Conservation (phyloP, 2,113 vertebrate species). For the Apistogramma diplotaenia region DNA sequence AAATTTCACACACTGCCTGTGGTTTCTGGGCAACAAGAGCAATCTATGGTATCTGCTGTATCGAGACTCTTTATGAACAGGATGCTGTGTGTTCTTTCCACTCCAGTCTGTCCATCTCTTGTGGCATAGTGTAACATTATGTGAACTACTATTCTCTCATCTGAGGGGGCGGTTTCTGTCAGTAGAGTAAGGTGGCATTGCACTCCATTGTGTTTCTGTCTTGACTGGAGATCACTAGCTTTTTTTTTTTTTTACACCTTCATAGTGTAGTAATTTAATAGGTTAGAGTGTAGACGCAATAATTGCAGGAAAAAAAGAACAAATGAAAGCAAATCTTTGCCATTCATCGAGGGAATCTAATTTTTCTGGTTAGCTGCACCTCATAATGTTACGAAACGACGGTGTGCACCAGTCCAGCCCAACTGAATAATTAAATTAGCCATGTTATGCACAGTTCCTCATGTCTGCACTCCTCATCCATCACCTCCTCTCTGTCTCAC, state of each 20-base stretch:
- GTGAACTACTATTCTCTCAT: conserved; percentile 8
- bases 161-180: conserved; percentile 22
- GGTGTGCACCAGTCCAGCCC: conserved; percentile 22
- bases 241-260: not conserved
- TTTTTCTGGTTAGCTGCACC: conserved; percentile 10
- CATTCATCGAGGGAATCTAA: conserved; percentile 2
- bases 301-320: not conserved
- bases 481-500: not conserved
- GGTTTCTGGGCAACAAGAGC: conserved; percentile 29
- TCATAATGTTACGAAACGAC: not conserved
- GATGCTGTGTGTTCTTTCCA: not conserved
- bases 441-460: conserved; percentile 36
- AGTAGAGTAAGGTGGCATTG: conserved; percentile 2
- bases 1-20: not conserved
- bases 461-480: conserved; percentile 15
- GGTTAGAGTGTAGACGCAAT: not conserved
- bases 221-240: conserved; percentile 13
- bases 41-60: conserved; percentile 16
- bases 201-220: not conserved
- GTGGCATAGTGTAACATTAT: conserved; percentile 14
- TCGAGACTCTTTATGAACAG: not conserved
- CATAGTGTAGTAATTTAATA: not conserved
- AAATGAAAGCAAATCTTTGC: not conserved
- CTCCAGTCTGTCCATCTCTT: conserved; percentile 8
- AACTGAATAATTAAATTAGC: conserved; percentile 51